These are phyloP conservation scores for Dipodomys merriami DNA, from an alignment of 2,113 vertebrate species.

Conservation along the genomic window DNA sequence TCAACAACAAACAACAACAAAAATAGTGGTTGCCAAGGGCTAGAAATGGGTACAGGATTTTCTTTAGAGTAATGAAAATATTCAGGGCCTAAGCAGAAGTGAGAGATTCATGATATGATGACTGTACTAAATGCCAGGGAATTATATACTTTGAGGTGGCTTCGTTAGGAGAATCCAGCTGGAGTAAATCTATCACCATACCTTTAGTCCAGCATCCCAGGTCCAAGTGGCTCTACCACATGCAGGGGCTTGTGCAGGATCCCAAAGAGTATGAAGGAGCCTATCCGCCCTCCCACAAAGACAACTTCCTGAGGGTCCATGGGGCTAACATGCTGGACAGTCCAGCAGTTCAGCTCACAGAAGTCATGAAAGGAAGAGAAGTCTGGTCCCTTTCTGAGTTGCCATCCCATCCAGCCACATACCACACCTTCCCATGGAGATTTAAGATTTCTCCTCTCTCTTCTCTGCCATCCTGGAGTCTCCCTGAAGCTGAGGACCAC, in stretches of 20 bases:
- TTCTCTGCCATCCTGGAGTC: not conserved
- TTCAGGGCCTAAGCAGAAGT: not conserved
- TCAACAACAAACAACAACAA: conserved; percentile 49
- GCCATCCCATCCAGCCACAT: not conserved
- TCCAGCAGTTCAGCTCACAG: not conserved
- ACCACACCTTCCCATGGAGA: not conserved
- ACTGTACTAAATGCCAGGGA: not conserved
- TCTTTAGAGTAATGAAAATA: not conserved
- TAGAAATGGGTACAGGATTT: not conserved
- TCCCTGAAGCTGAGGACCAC: not conserved
- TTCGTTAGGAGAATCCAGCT: not conserved
- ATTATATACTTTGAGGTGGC: not conserved
- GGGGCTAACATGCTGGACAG: not conserved
- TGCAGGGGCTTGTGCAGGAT: not conserved
- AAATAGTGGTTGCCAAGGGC: not conserved
- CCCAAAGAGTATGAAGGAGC: not conserved
- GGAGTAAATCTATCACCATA: not conserved
- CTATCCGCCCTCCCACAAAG: not conserved
- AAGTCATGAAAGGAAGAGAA: no score
- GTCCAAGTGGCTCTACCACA: not conserved
- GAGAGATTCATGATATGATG: not conserved
- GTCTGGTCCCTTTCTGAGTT: no score
- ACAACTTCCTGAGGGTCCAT: not conserved
- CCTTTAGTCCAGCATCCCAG: not conserved
- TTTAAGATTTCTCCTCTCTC: no score